phyloP scores from a whole-genome alignment of 2,888 invertebrate genomes.

The Dysmachus trigonus region DNA sequence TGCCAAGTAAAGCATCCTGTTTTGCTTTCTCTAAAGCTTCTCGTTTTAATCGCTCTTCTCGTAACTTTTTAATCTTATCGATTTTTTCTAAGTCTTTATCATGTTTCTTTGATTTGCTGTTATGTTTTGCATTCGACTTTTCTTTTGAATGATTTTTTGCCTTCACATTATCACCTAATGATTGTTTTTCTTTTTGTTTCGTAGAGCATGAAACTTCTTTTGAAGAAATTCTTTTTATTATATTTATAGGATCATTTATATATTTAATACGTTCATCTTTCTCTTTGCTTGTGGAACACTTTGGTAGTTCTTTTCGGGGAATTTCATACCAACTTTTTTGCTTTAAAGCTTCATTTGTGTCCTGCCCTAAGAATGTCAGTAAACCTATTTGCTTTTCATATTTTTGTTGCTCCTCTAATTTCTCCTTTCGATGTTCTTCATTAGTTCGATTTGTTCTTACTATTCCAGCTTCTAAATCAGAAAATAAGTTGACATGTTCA shows the following conservation, averaged over 20 bases:
- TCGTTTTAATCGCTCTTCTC: conserved; percentile 65
- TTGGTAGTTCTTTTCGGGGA: conserved; percentile 61
- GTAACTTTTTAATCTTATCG: conserved; percentile 27
- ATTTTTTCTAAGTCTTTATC: conserved; percentile 53
- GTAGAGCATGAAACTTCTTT: background rate
- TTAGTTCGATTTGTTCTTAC: conserved; percentile 77
- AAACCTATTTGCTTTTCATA: conserved; percentile 98
- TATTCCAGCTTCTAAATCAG: conserved; percentile 54
- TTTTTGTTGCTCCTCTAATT: conserved; percentile 91
- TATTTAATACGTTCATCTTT: conserved; percentile 73
- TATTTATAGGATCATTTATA: conserved; percentile 76
- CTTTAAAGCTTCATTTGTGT: conserved; percentile 85
- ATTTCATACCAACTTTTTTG: conserved; percentile 91
- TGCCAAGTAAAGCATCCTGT: conserved; percentile 66
- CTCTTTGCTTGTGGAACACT: conserved; percentile 63
- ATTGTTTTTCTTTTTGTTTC: conserved; percentile 47
- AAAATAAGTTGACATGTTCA: conserved; percentile 86
- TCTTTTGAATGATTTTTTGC: background rate
- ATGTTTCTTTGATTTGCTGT: conserved; percentile 29
- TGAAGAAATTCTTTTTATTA: conserved; percentile 67
- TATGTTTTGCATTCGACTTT: background rate
- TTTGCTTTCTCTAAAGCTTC: conserved; percentile 81
- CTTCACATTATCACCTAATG: conserved; percentile 21
- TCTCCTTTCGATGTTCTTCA: conserved; percentile 87
- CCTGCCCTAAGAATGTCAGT: conserved; percentile 94